A percentile compares a stretch with the other conserved stretches of the same genome.
phyloP scores from a whole-genome alignment of 2,797 vertebrate genomes.

The Okamejei kenojei region DNA sequence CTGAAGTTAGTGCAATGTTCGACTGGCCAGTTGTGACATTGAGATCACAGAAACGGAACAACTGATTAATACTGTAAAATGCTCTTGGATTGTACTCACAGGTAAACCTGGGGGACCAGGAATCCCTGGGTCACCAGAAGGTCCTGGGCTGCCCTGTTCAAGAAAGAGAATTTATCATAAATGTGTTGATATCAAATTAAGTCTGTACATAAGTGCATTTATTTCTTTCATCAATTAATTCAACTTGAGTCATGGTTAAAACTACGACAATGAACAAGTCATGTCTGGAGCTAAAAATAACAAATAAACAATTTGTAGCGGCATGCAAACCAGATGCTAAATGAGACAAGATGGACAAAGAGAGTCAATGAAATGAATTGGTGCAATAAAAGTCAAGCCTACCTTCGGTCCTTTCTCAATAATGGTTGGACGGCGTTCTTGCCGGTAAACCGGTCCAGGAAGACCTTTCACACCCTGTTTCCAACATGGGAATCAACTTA shows the following conservation, averaged over 20 bases:
- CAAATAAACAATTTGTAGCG: neutral
- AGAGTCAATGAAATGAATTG: neutral
- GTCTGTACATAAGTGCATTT: neutral
- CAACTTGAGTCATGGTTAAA: neutral
- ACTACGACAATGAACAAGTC: neutral
- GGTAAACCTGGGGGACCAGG: slow-evolving; percentile 44
- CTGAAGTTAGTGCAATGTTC: neutral
- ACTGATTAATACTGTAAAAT: neutral
- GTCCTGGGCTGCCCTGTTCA: slow-evolving; percentile 60
- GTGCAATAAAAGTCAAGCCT: neutral
- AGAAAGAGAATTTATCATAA: neutral
- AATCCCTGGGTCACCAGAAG: slow-evolving; percentile 51
- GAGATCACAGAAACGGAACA: neutral
- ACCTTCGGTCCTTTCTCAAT: slow-evolving; percentile 21
- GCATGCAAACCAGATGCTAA: neutral
- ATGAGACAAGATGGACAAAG: neutral
- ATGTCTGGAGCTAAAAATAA: neutral
- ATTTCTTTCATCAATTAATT: neutral
- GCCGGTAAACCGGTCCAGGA: slow-evolving; percentile 9
- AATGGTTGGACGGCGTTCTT: too few relatives aligned
- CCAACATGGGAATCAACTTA: neutral
- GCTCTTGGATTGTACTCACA: slow-evolving; percentile 44
- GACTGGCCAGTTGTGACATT: neutral
- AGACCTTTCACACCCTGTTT: slow-evolving; percentile 27
- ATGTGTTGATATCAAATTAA: neutral